These are phyloP conservation scores for Nerophis ophidion DNA, from an alignment of 2,113 vertebrate species.

Conservation along the genomic window DNA sequence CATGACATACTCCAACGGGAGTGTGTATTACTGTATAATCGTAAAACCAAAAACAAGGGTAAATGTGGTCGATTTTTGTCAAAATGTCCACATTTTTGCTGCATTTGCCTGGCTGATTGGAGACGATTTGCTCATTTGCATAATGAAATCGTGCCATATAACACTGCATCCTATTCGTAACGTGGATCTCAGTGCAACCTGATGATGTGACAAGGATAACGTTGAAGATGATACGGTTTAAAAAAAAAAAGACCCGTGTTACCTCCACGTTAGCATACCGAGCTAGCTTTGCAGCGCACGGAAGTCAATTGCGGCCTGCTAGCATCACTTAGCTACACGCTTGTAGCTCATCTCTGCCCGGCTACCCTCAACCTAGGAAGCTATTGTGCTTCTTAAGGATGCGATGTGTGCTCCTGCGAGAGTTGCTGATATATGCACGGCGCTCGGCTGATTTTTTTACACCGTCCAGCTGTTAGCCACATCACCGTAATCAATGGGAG, in stretches of 20 bases:
- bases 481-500: conserved; percentile 37
- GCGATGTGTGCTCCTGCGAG: conserved; percentile 9
- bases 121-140: conserved; percentile 49
- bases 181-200: neutral
- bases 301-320: conserved; percentile 46
- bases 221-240: neutral
- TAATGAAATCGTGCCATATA: conserved; percentile 26
- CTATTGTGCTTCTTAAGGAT: neutral
- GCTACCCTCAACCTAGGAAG: neutral
- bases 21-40: conserved; percentile 12
- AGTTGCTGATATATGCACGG: conserved; percentile 38
- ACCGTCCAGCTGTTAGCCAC: conserved; percentile 49
- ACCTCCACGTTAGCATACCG: conserved; percentile 50
- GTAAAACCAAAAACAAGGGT: neutral
- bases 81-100: conserved; percentile 12
- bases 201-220: neutral
- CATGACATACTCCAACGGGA: conserved; percentile 53
- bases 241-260: conserved; percentile 25
- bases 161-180: neutral
- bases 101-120: conserved; percentile 32
- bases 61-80: neutral
- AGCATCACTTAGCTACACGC: conserved; percentile 20
- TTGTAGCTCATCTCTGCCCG: neutral
- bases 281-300: conserved; percentile 53
- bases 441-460: conserved; percentile 33